Evolutionary conservation across 1,140 invertebrate genomes (phyloP), one percentile per base, ranked within the genome.

Genomic region (Dendrolimus punctatus): DNA sequence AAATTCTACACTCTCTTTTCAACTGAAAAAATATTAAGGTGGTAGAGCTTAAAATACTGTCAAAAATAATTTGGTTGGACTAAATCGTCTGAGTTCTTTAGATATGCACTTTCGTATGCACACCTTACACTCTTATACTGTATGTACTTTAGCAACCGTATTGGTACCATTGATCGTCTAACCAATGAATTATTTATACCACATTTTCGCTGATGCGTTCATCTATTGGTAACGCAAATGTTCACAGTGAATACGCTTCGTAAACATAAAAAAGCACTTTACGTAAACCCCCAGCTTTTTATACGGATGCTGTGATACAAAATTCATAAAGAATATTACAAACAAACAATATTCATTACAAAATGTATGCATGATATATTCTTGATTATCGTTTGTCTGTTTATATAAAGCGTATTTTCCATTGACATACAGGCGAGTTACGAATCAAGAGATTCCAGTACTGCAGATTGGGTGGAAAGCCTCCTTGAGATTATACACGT

Each of bases 261-360:
- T 52, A 46, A 50, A 68, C 60, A 70, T 59, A 61, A 65, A 68
- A 69, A 70, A 60, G 58, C 66, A 63, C 64, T 71, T 62, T 64
- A 40, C 49, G 39, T 58, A 40, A 39, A 55, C 43, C 49, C 23
- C 37, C 10, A 23, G 43, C 48, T 51, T 47, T 48, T 45, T 41
- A 56, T 40, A 51, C 38, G 46, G 40, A 23, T 51, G 23, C 23
- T 23, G 40, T 51, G 39, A 51, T 43, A 23, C 23, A 5, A 38
- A 48, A 48, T 48, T 48, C 46, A 48, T 48, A 9, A 38, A 23
- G 23, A 23, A 23, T 23, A 23, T 23, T 23, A 23, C 23, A 23
- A 23, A 2, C 23, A 23, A 23, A 23, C 3, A 23, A 23, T 23
- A 23, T 23, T 23, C 23, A 23, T 23, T 23, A 23, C 23, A 23